Evolutionary conservation across 2,797 vertebrate species (phyloP).

Genomic region (Gastrophryne carolinensis): DNA sequence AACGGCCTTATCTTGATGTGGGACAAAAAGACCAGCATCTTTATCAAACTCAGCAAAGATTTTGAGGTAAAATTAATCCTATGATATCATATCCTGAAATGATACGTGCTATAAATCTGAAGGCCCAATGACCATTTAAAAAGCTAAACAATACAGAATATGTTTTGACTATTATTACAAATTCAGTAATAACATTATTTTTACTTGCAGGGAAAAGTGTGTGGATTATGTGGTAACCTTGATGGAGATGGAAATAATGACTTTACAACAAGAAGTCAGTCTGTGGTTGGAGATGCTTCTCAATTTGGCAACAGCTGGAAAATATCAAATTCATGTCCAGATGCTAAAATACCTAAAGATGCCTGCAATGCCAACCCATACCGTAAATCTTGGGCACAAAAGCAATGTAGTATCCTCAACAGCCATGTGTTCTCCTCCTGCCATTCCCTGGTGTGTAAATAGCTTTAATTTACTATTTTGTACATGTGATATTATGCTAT

Average conservation of each 20-base stretch:
- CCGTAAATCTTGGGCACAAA: slow-evolving; percentile 77
- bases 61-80: slow-evolving; percentile 71
- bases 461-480: too few species aligned
- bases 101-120: too few species aligned
- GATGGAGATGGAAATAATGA: slow-evolving; percentile 83
- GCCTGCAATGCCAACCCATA: slow-evolving; percentile 73
- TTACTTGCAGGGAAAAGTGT: slow-evolving; percentile 73
- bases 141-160: not conserved
- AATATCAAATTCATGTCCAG: slow-evolving; percentile 72
- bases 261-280: slow-evolving; percentile 77
- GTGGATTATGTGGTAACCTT: slow-evolving; percentile 87
- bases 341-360: slow-evolving; percentile 58
- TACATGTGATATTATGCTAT: too few species aligned
- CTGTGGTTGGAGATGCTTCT: slow-evolving; percentile 68
- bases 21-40: slow-evolving; percentile 88
- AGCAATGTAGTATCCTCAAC: slow-evolving; percentile 77
- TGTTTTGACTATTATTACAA: not conserved
- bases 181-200: not conserved
- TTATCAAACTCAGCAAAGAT: slow-evolving; percentile 77
- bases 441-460: slow-evolving; percentile 70
- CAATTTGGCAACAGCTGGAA: slow-evolving; percentile 87
- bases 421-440: slow-evolving; percentile 71
- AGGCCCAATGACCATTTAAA: not conserved
- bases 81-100: not conserved
- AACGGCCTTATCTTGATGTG: slow-evolving; percentile 82